Base-by-base conservation (phyloP, 2,797 vertebrate genomes). In the Enteromius unitaeniatus region DNA sequence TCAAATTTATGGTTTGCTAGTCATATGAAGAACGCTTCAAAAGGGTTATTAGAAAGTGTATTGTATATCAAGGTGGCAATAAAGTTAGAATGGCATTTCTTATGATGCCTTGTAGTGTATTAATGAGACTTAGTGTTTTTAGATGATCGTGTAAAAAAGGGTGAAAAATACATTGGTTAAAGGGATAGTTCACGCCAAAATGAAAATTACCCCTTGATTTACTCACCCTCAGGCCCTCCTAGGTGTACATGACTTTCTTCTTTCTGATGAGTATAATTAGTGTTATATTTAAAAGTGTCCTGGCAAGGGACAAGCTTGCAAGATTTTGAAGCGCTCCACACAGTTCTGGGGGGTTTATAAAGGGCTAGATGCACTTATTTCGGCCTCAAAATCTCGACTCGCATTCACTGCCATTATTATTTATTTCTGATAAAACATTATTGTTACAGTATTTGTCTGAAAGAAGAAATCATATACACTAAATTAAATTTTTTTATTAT, bases 61-160 rank as follows among this genome's bases (percentile, higher is more conserved):
- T 17, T 47, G 58, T 65, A 42, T 77, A 19, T 77, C 55, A 77
- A 60, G n/a, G 53, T 60, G 23, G 15, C 74, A 60, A 60, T 77
- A 53, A 79, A 68, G 31, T 26, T 53, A 51, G 31, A 37, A 67
- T 65, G 6, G 17, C 45, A 78, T 65, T 65, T 34, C 60, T 9
- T 65, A 34, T 47, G 23, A 26, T 31, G 62, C 26, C 31, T 31
- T 31, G 45, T 31, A 11, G 42, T 21, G 3, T 4, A 28, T 55
- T 75, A 75, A 53, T 37, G 72, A 55, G 49, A 37, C 28, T 13
- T 15, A 21, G 10, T 10, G 1, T n/a, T 37, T 75, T 55, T n/a
- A 37, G 49, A n/a, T 55, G 17, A 73, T 51, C 17, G 9, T 49
- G 26, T 51, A 13, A 28, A 51, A 73, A 19, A 11, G 9, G 42